Evolutionary conservation across 64 coral and sea anemone species (phyloP).

Genomic region (Cladopsammia gracilis): DNA sequence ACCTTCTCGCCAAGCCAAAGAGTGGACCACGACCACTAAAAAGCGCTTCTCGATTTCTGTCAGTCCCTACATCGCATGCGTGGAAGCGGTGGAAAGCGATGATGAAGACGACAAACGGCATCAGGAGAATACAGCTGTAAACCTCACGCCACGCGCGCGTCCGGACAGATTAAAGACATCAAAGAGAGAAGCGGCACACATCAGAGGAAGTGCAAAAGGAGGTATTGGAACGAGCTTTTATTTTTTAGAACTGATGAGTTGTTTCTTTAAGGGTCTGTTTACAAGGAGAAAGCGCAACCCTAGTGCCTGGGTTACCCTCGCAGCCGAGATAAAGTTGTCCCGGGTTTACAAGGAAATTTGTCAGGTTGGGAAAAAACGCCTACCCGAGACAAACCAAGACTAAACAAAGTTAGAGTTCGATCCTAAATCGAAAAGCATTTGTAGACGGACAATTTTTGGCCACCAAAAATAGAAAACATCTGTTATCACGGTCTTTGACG

Average conservation of each 20-base stretch:
- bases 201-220: not conserved
- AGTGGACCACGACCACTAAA: slow-evolving; percentile 73
- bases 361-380: too few relatives aligned
- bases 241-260: not conserved
- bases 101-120: not conserved
- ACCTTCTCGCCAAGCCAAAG: slow-evolving; percentile 37
- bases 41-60: slow-evolving; percentile 71
- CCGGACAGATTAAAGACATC: not conserved
- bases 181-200: not conserved
- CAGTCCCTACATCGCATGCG: slow-evolving; percentile 81
- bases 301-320: too few relatives aligned
- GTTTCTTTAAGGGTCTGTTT: too few relatives aligned
- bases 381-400: too few relatives aligned
- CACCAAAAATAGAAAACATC: too few relatives aligned
- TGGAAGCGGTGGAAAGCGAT: slow-evolving; percentile 71
- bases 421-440: too few relatives aligned
- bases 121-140: not conserved
- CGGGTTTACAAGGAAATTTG: too few relatives aligned
- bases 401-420: too few relatives aligned
- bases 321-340: too few relatives aligned
- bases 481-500: too few relatives aligned
- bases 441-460: too few relatives aligned
- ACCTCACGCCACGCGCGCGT: not conserved
- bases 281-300: too few relatives aligned
- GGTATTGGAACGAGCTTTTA: not conserved